Evolutionary conservation across 2,113 vertebrate genomes (phyloP).

Genomic region (Grus americana): DNA sequence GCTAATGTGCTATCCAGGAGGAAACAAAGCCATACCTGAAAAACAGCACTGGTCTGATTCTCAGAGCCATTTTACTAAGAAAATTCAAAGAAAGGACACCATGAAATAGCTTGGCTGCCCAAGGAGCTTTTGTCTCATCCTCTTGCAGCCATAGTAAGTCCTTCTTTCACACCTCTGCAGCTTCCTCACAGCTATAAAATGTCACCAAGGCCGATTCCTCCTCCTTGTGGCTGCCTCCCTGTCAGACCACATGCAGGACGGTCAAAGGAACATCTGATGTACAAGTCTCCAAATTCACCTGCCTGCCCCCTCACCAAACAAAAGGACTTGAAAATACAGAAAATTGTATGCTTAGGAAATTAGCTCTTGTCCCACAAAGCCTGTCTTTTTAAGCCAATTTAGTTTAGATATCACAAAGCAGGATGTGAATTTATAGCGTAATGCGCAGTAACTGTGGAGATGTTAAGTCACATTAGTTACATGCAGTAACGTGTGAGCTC

Average conservation of each 20-base stretch:
- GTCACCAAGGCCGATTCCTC: rapidly evolving
- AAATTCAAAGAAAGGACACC: background rate
- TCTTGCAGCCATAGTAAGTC: background rate
- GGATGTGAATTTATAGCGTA: background rate
- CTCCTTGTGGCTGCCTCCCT: rapidly evolving
- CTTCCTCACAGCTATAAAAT: background rate
- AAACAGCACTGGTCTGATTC: background rate
- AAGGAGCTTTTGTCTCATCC: background rate
- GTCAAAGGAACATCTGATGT: background rate
- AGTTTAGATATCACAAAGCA: background rate
- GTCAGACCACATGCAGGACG: rapidly evolving
- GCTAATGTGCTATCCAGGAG: background rate
- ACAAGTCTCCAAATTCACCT: background rate
- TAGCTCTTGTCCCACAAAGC: background rate
- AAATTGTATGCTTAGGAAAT: rapidly evolving
- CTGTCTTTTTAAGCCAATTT: background rate
- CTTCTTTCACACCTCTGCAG: background rate
- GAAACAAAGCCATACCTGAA: background rate
- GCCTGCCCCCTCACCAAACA: background rate
- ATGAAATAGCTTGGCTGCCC: background rate
- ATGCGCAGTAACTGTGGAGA: too few relatives aligned
- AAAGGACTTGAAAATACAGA: background rate
- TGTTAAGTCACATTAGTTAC: background rate
- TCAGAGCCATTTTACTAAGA: background rate
- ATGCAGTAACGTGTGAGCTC: background rate